A percentile compares a stretch with the other conserved stretches of the same genome.
phyloP scores from a whole-genome alignment of 1,140 invertebrate species.

The Leptinotarsa undecemlineata region DNA sequence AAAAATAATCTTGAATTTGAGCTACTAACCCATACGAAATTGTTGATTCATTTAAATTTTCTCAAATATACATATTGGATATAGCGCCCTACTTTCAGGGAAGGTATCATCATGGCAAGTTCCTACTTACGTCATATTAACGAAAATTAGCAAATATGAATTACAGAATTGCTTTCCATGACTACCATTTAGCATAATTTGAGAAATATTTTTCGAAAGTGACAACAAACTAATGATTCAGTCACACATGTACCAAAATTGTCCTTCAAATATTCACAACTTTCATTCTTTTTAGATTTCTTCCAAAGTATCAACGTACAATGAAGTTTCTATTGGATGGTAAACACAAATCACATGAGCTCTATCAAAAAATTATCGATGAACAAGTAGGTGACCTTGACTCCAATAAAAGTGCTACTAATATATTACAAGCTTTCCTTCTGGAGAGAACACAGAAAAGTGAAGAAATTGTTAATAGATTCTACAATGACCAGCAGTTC shows the following conservation, averaged over 20 bases:
- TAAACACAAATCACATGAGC: constrained; percentile 69
- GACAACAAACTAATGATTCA: neutral
- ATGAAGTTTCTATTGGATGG: constrained; percentile 67
- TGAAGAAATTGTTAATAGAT: constrained; percentile 56
- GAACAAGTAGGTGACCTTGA: constrained; percentile 52
- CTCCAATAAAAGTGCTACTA: constrained; percentile 52
- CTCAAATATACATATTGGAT: too few relatives aligned
- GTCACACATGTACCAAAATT: neutral
- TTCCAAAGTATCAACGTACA: constrained; percentile 63
- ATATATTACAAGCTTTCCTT: constrained; percentile 73
- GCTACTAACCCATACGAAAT: too few relatives aligned
- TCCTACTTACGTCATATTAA: too few relatives aligned
- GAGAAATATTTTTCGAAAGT: neutral
- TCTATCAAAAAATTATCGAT: constrained; percentile 71
- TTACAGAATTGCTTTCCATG: too few relatives aligned
- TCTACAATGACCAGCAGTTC: constrained; percentile 68
- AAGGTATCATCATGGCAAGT: too few relatives aligned
- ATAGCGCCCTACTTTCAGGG: too few relatives aligned
- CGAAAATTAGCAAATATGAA: too few relatives aligned
- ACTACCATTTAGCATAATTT: too few relatives aligned
- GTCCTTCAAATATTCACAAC: constrained; percentile 10
- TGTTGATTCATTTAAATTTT: too few relatives aligned
- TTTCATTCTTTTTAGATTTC: constrained; percentile 54
- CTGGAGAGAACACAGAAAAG: constrained; percentile 62
- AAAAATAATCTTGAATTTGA: too few relatives aligned